phyloP scores from a whole-genome alignment of 2,888 invertebrate species.

The Lasioglossum marginatum region DNA sequence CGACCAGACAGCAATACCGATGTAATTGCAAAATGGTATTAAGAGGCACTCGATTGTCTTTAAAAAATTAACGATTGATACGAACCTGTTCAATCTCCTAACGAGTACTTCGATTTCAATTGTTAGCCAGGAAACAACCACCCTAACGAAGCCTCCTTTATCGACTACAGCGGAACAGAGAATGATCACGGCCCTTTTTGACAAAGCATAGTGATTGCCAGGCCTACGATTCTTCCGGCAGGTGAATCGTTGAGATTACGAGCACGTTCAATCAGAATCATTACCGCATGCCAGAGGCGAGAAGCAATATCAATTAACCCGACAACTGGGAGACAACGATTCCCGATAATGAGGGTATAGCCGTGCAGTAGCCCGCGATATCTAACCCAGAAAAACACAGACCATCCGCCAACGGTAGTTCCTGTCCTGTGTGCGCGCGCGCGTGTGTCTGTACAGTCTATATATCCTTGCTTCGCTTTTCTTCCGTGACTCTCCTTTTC shows the following conservation, averaged over 20 bases:
- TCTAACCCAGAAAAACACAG: slow-evolving; percentile 8
- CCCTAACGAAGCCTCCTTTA: background rate
- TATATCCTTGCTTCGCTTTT: slow-evolving; percentile 16
- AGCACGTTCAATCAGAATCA: slow-evolving; percentile 21
- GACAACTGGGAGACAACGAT: slow-evolving; percentile 35
- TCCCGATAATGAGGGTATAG: slow-evolving; percentile 38
- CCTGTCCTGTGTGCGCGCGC: background rate
- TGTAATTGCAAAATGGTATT: too few species aligned
- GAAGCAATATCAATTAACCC: slow-evolving; percentile 50
- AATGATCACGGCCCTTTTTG: background rate
- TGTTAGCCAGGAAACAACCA: background rate
- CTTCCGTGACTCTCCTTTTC: slow-evolving; percentile 31
- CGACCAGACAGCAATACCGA: too few species aligned
- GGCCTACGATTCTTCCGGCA: background rate
- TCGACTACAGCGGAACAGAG: background rate
- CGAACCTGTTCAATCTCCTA: background rate
- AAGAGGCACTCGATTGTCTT: too few species aligned
- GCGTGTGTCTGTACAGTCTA: background rate
- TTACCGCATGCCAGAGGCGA: slow-evolving; percentile 2
- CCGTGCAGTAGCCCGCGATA: slow-evolving; percentile 31
- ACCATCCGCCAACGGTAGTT: background rate
- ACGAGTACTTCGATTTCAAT: background rate
- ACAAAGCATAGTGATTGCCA: background rate
- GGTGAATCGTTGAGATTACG: slow-evolving; percentile 15
- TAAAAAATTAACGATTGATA: background rate